Percentiles rank a stretch among this genome's conserved stretches.
Conservation (phyloP, 2,797 vertebrate genomes). For the Borostomias antarcticus region DNA sequence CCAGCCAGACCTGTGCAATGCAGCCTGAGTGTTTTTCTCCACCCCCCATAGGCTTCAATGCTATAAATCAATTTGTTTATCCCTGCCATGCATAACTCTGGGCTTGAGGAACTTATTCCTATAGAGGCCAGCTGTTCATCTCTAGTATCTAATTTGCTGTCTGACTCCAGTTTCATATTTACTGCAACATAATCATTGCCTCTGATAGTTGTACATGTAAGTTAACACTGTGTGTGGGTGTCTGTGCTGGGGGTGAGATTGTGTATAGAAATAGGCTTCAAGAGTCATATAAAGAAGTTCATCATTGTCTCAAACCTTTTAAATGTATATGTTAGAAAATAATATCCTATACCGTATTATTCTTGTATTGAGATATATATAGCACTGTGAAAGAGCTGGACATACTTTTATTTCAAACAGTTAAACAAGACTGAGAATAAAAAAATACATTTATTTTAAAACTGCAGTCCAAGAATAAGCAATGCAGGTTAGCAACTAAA, state of each 20-base stretch:
- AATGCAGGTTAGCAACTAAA: too few relatives aligned
- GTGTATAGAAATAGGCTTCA: background rate
- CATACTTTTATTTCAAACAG: too few relatives aligned
- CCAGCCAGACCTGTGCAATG: background rate
- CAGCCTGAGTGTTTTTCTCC: background rate
- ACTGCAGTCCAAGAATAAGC: too few relatives aligned
- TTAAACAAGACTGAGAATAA: too few relatives aligned
- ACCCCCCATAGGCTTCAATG: background rate
- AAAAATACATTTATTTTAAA: too few relatives aligned
- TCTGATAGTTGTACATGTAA: background rate
- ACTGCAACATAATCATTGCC: constrained; percentile 9
- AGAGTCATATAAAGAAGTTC: background rate
- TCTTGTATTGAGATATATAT: too few relatives aligned
- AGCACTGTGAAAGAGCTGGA: too few relatives aligned
- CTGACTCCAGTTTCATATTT: background rate
- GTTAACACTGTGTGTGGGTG: background rate
- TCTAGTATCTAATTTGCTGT: background rate
- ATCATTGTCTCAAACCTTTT: too few relatives aligned
- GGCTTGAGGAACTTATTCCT: constrained; percentile 11
- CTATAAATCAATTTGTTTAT: constrained; percentile 21
- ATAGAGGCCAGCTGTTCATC: constrained; percentile 12
- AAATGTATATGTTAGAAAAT: too few relatives aligned
- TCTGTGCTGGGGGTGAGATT: background rate
- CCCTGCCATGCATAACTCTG: constrained; percentile 9
- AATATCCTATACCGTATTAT: too few relatives aligned